Evolutionary conservation across 2,113 vertebrate species (phyloP).

Genomic region (Geococcyx californianus): DNA sequence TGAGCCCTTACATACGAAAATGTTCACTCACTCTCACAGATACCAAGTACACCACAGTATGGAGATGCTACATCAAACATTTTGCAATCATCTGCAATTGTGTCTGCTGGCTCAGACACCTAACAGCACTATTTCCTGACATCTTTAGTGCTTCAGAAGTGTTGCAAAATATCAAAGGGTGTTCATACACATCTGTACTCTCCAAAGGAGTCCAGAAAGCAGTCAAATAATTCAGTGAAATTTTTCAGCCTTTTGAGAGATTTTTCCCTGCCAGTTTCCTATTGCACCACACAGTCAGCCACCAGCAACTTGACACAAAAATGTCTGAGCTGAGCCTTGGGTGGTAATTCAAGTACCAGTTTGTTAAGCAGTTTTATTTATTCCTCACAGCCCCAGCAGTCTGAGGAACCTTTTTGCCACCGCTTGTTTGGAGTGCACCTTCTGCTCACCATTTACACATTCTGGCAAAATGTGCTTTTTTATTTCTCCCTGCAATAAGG

Average conservation of each 20-base stretch:
- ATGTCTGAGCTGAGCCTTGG: neutral
- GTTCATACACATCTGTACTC: neutral
- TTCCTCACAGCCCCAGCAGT: neutral
- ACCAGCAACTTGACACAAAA: neutral
- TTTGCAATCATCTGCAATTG: slow-evolving; percentile 2
- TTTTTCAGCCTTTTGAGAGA: neutral
- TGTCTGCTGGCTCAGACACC: neutral
- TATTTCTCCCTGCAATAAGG: neutral
- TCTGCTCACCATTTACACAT: neutral
- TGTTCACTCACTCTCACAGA: neutral
- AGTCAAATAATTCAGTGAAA: neutral
- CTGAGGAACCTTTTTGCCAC: neutral
- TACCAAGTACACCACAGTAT: neutral
- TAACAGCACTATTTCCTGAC: neutral
- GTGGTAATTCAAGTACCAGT: neutral
- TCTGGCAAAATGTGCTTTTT: neutral
- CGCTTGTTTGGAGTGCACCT: accelerated
- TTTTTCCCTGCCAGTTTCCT: neutral
- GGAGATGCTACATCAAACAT: neutral
- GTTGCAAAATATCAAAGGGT: slow-evolving; percentile 20
- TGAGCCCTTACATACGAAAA: neutral
- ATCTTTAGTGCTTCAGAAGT: slow-evolving; percentile 8
- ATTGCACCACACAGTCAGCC: neutral
- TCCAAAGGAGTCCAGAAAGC: slow-evolving; percentile 12
- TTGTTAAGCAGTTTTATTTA: neutral